phyloP scores from a whole-genome alignment of 2,797 vertebrate species.

The Crocodylus rhombifer region DNA sequence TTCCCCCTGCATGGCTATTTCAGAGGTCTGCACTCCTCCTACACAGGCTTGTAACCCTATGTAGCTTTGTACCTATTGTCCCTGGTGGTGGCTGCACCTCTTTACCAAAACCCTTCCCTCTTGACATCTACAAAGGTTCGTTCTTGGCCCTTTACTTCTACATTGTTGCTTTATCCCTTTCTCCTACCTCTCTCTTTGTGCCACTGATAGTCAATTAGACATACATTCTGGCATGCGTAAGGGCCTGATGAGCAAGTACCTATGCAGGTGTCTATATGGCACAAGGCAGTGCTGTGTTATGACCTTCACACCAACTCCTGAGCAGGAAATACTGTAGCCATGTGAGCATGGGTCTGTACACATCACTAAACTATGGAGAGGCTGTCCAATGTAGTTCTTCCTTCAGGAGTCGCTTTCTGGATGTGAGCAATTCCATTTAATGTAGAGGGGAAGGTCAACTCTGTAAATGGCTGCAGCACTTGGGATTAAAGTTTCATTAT shows the following conservation, averaged over 20 bases:
- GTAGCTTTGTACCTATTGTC: background rate
- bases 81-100: background rate
- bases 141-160: background rate
- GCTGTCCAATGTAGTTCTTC: too few relatives aligned
- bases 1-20: background rate
- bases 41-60: background rate
- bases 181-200: background rate
- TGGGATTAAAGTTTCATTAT: background rate
- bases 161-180: background rate
- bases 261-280: too few relatives aligned
- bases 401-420: background rate
- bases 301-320: too few relatives aligned
- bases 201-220: background rate
- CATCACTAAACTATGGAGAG: too few relatives aligned
- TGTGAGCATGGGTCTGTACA: too few relatives aligned
- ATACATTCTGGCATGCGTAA: background rate
- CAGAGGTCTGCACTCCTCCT: background rate
- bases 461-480: background rate
- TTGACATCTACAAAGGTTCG: background rate
- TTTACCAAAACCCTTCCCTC: background rate
- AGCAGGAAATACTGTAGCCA: too few relatives aligned
- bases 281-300: too few relatives aligned
- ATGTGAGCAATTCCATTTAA: background rate
- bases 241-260: too few relatives aligned
- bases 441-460: background rate